Evolutionary conservation across 1,140 invertebrate species (phyloP), one percentile per base, ranked within the genome.

Genomic region (Caenorhabditis inopinata): DNA sequence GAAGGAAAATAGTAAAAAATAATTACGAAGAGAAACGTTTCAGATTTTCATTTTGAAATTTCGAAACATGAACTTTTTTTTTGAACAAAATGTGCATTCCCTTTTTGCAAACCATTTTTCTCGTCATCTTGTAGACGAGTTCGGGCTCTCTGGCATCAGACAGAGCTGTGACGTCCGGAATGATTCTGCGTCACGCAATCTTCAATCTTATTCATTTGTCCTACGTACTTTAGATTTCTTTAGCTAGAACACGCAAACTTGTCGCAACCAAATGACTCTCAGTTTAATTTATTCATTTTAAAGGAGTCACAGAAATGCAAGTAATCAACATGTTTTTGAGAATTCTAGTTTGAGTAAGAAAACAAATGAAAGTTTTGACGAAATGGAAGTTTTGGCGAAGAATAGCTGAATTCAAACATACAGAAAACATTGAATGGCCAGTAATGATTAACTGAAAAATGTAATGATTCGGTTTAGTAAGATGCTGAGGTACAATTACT

Each of bases 161-260:
- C 11, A 68, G 58, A 42, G 14, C 14, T 42, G 38, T 42, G 38
- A 42, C 6, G 14, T 18, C 25, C 25, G 32, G 12, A 68, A 68
- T 68, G 58, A 38, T 68, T 68, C 58, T 38, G 2, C 27, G 58
- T 68, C 58, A 68, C 58, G 58, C 58, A 42, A 68, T 68, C 58
- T 16, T 9, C 32, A 68, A 38, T 68, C 58, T 5, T 38, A 68
- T 68, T 42, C 14, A 5, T 7, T 14, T 32, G 49, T 16, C 35
- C 16, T 29, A 3, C 32, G 14, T 68, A 68, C 27, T 68, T 38
- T 32, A 68, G 58, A 68, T 68, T 68, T 68, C 32, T 68, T 68
- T 68, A 29, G 38, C 58, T 68, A 9, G 58, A 68, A 68, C 58
- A 68, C 58, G 58, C 58, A 68, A 58, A 23, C 25, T 51, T 5